Base-by-base conservation (phyloP, 2,888 invertebrate genomes). In the Caenorhabditis sp. region DNA sequence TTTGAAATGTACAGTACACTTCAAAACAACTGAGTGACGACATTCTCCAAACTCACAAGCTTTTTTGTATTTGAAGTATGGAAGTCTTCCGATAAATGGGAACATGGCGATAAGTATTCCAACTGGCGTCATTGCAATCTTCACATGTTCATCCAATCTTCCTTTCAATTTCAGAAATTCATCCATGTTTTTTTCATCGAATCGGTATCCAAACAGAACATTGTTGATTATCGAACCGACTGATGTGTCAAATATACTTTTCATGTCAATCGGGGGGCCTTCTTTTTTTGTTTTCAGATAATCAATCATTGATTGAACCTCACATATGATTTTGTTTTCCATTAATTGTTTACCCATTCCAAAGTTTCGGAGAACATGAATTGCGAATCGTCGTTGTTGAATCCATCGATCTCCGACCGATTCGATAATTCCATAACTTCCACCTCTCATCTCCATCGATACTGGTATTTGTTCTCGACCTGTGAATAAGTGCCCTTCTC, bases 331-430 rank as follows among this genome's bases (percentile, higher is more conserved):
- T 63, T 72, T 72, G 36, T 79, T 70, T 61, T 79, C 75, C 79
- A 79, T 79, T 55, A 75, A 61, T 57, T 72, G 75, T 62, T 75
- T 75, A 12, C 79, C 79, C 62, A 79, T 51, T 14, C 79, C 79
- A 49, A 79, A 73, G 50, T 79, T 72, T 43, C 79, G 58, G 4
- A 79, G 60, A 14, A 76, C 67, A 31, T 79, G 79, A 4, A 79
- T 50, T 14, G 77, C 65, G 50, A 77, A 79, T 58, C 76, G 26
- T 57, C 76, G 27, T 14, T 76, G 76, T 26, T 69, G 62, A 17
- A 57, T 1, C 76, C 76, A 76, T 12, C 67, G 59, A 37, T 76
- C 76, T 12, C 72, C 76, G 24, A 37, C 17, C 0, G 72, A 27
- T 57, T 72, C 69, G 23, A 76, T 69, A 12, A 76, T 62, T 17